A percentile compares a stretch with the other conserved stretches of the same genome.
Conservation (phyloP, 2,888 invertebrate genomes). For the Drosophila kuntzei region DNA sequence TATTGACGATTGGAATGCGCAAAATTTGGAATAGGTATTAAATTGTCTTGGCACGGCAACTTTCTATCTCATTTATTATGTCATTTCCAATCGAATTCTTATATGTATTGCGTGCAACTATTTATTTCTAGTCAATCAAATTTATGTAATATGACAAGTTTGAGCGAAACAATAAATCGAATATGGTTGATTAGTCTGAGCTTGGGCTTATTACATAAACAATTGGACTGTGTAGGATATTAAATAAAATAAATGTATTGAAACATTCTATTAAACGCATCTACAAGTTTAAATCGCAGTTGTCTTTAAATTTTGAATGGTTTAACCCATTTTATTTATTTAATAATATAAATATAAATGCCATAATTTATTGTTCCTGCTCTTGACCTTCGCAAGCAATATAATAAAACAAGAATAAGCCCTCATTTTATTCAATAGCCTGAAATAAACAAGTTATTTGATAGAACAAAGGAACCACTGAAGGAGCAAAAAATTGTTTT, state of each 20-base stretch:
- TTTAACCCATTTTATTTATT: not conserved
- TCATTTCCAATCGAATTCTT: slow-evolving; percentile 24
- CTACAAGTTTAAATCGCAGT: not conserved
- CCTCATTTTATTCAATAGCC: not conserved
- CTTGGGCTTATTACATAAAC: slow-evolving; percentile 15
- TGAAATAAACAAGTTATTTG: slow-evolving; percentile 3
- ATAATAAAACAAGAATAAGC: not conserved
- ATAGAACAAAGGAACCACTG: not conserved
- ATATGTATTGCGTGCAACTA: slow-evolving; percentile 41
- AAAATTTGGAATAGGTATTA: slow-evolving; percentile 56
- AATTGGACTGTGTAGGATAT: no score
- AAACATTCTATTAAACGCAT: not conserved
- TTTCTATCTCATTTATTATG: slow-evolving; percentile 25
- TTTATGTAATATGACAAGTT: slow-evolving; percentile 27
- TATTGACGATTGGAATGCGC: slow-evolving; percentile 65
- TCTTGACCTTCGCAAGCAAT: not conserved
- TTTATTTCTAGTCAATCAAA: slow-evolving; percentile 46
- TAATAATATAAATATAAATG: not conserved
- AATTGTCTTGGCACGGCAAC: slow-evolving; percentile 38
- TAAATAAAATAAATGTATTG: no score
- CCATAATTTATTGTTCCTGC: not conserved
- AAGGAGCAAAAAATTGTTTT: slow-evolving; percentile 18
- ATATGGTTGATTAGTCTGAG: slow-evolving; percentile 9
- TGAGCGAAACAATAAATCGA: slow-evolving; percentile 25
- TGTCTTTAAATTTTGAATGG: not conserved